Conservation (phyloP, 2,797 vertebrate genomes). For the Potorous gilbertii region DNA sequence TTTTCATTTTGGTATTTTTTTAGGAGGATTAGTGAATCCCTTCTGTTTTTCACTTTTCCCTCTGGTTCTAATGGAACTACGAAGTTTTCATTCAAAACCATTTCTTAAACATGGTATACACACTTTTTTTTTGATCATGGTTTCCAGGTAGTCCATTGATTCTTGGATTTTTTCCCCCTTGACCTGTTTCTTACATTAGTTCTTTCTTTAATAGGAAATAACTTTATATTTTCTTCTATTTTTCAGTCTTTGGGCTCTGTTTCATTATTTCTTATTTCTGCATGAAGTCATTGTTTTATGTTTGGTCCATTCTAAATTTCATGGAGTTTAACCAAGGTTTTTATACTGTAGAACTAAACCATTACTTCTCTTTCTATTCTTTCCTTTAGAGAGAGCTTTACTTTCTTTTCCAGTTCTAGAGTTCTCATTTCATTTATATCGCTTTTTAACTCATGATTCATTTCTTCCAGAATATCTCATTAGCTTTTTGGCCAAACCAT, state of each 20-base stretch:
- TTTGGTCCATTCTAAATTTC: background rate
- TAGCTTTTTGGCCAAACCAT: background rate
- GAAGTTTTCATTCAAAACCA: background rate
- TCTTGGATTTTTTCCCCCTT: background rate
- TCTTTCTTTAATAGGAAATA: background rate
- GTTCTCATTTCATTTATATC: background rate
- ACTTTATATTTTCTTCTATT: background rate
- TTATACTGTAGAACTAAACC: background rate
- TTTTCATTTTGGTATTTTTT: background rate
- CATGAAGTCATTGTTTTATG: background rate
- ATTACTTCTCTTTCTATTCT: background rate
- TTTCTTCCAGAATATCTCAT: background rate
- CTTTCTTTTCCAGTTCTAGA: background rate
- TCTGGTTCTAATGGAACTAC: background rate
- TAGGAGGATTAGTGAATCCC: background rate
- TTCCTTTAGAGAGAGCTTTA: background rate
- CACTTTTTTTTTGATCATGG: background rate
- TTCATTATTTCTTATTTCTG: background rate
- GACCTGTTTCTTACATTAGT: background rate
- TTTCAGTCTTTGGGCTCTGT: background rate
- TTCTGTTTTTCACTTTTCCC: background rate
- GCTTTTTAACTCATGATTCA: background rate
- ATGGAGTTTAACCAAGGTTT: background rate
- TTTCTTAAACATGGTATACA: background rate
- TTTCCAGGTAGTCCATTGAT: background rate